phyloP scores from a whole-genome alignment of 1,140 invertebrate species.

The Aphis craccivora region DNA sequence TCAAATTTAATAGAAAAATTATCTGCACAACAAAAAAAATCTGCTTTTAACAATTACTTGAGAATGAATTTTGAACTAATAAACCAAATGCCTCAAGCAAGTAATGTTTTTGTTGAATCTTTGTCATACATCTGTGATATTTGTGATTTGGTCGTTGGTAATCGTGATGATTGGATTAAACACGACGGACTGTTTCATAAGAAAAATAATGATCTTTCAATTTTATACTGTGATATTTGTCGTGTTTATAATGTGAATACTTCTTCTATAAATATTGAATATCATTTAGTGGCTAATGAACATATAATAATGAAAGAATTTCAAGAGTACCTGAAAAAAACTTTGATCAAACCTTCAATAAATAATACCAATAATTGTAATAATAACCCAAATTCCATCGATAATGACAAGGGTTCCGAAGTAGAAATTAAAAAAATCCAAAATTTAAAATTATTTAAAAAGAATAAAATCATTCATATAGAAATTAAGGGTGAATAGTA shows the following conservation, averaged over 20 bases:
- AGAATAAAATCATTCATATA: slow-evolving; percentile 24
- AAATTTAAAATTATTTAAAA: neutral
- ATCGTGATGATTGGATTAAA: neutral
- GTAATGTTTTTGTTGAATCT: neutral
- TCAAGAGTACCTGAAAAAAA: neutral
- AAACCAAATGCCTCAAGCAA: neutral
- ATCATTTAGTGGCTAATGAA: neutral
- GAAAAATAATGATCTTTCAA: neutral
- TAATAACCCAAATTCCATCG: neutral
- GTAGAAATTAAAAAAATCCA: neutral
- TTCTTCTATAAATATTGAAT: neutral
- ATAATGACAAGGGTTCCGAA: neutral
- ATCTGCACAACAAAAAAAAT: neutral
- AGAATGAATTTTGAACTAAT: slow-evolving; percentile 16
- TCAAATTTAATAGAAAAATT: neutral
- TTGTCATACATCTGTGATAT: neutral
- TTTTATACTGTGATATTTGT: slow-evolving; percentile 42
- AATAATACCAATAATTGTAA: neutral
- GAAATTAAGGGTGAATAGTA: slow-evolving; percentile 23
- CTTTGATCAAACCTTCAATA: neutral
- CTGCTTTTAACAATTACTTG: neutral
- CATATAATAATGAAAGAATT: neutral
- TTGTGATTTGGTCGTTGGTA: neutral
- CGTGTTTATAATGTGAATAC: neutral
- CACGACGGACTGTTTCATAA: neutral